These are phyloP conservation scores for Pollenia angustigena DNA, from an alignment of 2,888 invertebrate species.

Conservation along the genomic window DNA sequence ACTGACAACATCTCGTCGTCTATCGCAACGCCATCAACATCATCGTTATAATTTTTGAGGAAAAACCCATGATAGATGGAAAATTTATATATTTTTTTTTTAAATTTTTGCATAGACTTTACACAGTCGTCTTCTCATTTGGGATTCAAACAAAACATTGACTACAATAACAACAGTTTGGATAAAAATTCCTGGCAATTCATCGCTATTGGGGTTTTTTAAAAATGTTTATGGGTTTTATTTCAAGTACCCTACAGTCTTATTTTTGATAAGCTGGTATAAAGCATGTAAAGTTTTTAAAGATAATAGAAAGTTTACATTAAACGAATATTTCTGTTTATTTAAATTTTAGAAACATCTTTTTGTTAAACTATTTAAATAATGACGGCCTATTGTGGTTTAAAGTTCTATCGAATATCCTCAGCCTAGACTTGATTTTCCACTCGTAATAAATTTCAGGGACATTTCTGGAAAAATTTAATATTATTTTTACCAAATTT, in stretches of 20 bases:
- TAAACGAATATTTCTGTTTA: too few relatives aligned
- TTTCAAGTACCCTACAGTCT: conserved; percentile 20
- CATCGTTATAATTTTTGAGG: conserved; percentile 23
- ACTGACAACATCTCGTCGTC: neutral
- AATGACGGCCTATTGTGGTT: too few relatives aligned
- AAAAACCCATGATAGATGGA: conserved; percentile 26
- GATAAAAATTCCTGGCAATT: conserved; percentile 22
- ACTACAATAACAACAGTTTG: conserved; percentile 12
- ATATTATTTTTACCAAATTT: too few relatives aligned
- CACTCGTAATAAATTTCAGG: too few relatives aligned
- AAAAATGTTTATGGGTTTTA: conserved; percentile 13
- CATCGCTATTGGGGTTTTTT: conserved; percentile 28
- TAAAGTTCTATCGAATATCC: too few relatives aligned
- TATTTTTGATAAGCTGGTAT: neutral
- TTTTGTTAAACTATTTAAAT: too few relatives aligned
- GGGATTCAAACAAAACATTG: conserved; percentile 52
- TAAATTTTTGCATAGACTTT: conserved; percentile 54
- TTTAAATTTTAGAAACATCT: too few relatives aligned
- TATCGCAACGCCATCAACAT: neutral
- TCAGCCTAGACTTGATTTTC: too few relatives aligned
- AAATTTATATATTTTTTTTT: conserved; percentile 24
- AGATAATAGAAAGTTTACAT: too few relatives aligned
- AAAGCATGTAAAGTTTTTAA: neutral
- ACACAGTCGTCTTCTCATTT: conserved; percentile 53
- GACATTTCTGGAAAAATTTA: too few relatives aligned